phyloP scores from a whole-genome alignment of 64 coral and sea anemone genomes.

The Platygyra sinensis region DNA sequence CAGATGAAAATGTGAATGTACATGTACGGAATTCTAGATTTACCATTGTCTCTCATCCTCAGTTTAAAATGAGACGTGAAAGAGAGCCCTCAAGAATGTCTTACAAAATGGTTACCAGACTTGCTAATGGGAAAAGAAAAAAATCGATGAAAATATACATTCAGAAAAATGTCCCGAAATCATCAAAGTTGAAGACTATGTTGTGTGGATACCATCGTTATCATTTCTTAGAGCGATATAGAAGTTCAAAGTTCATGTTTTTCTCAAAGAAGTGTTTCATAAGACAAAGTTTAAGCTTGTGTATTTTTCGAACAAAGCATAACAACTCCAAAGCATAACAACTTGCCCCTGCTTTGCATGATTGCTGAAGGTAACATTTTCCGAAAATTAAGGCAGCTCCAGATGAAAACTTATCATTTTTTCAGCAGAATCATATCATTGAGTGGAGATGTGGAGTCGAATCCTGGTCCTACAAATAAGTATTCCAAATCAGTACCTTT shows the following conservation, averaged over 20 bases:
- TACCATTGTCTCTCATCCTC: not conserved
- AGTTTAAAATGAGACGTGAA: constrained; percentile 30
- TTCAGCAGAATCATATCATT: constrained; percentile 21
- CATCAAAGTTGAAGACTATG: not conserved
- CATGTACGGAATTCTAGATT: constrained; percentile 4
- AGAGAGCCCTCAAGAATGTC: constrained; percentile 40
- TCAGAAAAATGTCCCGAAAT: constrained; percentile 17
- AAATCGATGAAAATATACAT: constrained; percentile 17
- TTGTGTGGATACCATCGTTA: constrained; percentile 7
- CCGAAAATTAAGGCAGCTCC: constrained; percentile 5
- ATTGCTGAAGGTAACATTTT: constrained; percentile 21
- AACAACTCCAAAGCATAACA: constrained; percentile 51
- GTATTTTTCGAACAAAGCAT: not conserved
- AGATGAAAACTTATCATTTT: constrained; percentile 22
- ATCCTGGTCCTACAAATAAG: constrained; percentile 33
- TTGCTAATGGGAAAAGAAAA: not conserved
- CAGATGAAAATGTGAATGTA: no score
- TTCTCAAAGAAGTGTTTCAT: not conserved
- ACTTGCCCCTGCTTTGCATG: constrained; percentile 16
- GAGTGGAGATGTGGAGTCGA: constrained; percentile 68
- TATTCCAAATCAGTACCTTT: not conserved
- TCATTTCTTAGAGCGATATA: constrained; percentile 15
- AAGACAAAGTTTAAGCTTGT: not conserved
- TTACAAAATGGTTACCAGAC: constrained; percentile 36
- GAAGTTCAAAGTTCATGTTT: not conserved